Conservation (phyloP, 2,888 invertebrate genomes). For the Rambutsinella grinnellia region DNA sequence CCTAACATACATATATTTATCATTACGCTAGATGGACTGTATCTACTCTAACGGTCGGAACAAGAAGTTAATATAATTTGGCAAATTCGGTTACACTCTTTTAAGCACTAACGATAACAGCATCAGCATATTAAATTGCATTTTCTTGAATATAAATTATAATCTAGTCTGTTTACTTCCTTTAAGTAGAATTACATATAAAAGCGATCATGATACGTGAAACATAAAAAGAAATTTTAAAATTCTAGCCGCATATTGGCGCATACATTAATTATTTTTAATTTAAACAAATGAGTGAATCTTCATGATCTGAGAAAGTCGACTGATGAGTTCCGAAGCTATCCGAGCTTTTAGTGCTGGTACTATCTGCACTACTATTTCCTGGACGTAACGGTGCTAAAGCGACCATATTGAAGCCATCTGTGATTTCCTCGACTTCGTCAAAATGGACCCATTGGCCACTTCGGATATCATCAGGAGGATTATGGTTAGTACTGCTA, state of each 20-base stretch:
- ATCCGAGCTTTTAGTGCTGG: background rate
- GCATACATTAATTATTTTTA: conserved; percentile 22
- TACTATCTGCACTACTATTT: conserved; percentile 13
- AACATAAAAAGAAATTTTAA: no score
- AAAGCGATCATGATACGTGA: no score
- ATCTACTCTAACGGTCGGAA: background rate
- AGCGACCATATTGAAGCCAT: conserved; percentile 55
- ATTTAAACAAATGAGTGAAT: conserved; percentile 63
- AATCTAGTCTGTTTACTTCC: no score
- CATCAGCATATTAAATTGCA: background rate
- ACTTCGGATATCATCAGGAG: conserved; percentile 39
- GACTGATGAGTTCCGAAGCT: conserved; percentile 34
- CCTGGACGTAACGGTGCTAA: conserved; percentile 50
- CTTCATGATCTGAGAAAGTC: conserved; percentile 43
- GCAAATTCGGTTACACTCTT: background rate
- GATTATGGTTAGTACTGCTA: conserved; percentile 29
- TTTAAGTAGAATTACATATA: no score
- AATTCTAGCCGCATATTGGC: no score
- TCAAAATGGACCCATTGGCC: conserved; percentile 61
- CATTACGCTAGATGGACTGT: no score
- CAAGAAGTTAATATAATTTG: background rate
- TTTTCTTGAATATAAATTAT: no score
- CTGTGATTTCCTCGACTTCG: conserved; percentile 54
- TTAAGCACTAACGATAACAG: no score
- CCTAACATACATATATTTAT: no score